These are phyloP conservation scores for Agriopis marginaria DNA, from an alignment of 2,888 invertebrate species.

Conservation along the genomic window DNA sequence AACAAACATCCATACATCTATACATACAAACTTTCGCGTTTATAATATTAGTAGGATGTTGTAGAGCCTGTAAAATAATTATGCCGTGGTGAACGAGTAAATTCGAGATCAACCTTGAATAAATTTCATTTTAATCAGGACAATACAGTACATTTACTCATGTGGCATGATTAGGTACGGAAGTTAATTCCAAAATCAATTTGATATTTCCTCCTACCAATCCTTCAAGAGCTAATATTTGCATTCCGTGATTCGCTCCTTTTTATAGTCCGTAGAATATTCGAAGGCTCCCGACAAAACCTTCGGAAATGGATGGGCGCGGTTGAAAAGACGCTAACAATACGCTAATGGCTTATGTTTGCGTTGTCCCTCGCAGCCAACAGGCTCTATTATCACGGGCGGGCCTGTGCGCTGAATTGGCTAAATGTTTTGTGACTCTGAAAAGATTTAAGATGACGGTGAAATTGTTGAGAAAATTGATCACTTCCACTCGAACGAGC, in stretches of 20 bases:
- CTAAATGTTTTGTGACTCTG: constrained; percentile 83
- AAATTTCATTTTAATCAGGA: background rate
- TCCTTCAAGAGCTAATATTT: constrained; percentile 23
- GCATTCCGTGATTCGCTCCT: constrained; percentile 32
- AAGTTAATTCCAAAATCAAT: background rate
- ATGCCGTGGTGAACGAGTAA: too few species aligned
- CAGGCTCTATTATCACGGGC: constrained; percentile 79
- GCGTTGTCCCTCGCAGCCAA: constrained; percentile 79
- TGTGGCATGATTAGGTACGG: background rate
- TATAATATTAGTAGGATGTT: too few species aligned
- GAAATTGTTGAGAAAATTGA: constrained; percentile 85
- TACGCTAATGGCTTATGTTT: constrained; percentile 84
- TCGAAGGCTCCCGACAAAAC: constrained; percentile 63
- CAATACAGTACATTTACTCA: background rate
- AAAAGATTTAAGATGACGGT: constrained; percentile 84
- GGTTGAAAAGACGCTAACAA: constrained; percentile 76
- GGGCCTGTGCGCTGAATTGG: constrained; percentile 82
- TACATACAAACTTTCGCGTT: too few species aligned
- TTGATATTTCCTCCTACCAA: constrained; percentile 3
- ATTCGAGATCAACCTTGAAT: too few species aligned
- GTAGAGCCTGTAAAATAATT: too few species aligned
- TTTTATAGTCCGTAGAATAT: constrained; percentile 47
- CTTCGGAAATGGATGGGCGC: constrained; percentile 65
- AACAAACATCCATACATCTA: too few species aligned
- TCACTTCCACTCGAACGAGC: constrained; percentile 78